A percentile compares a stretch with the other conserved stretches of the same genome.
phyloP scores from a whole-genome alignment of 1,140 invertebrate genomes.

The Caenorhabditis latens region DNA sequence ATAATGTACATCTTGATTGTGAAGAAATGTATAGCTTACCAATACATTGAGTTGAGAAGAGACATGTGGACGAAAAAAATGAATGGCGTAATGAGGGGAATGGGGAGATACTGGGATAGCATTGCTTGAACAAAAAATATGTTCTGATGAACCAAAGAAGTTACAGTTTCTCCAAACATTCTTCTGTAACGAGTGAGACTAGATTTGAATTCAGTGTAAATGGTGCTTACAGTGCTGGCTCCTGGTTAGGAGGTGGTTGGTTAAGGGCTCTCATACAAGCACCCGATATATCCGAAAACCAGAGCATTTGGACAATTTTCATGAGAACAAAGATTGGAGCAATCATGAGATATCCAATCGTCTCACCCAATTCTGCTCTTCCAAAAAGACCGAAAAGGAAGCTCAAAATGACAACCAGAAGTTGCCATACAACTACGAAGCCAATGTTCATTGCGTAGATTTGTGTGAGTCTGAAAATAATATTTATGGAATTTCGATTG shows the following conservation, averaged over 20 bases:
- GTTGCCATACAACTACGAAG: conserved; percentile 61
- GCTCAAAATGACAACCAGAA: conserved; percentile 46
- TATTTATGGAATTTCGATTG: too few relatives aligned
- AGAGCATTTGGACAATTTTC: conserved; percentile 67
- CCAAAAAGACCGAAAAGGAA: conserved; percentile 40
- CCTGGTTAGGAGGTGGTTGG: background rate
- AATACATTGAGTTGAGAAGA: conserved; percentile 72
- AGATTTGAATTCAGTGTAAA: background rate
- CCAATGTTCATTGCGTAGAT: conserved; percentile 68
- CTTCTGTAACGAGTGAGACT: conserved; percentile 66
- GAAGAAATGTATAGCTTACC: conserved; percentile 22
- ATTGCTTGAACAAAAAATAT: conserved; percentile 72
- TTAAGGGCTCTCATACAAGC: conserved; percentile 57
- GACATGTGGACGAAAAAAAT: conserved; percentile 71
- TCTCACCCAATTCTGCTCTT: background rate
- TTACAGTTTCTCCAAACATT: conserved; percentile 70
- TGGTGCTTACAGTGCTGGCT: background rate
- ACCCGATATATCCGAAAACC: conserved; percentile 73
- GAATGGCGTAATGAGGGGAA: conserved; percentile 66
- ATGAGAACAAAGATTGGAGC: conserved; percentile 71
- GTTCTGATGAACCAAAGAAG: conserved; percentile 70
- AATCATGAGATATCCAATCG: conserved; percentile 64
- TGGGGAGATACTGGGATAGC: conserved; percentile 66
- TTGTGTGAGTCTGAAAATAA: conserved; percentile 61
- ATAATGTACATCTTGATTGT: background rate